A percentile compares a stretch with the other conserved stretches of the same genome.
phyloP scores from a whole-genome alignment of 2,113 vertebrate species.

The Dromaius novaehollandiae region DNA sequence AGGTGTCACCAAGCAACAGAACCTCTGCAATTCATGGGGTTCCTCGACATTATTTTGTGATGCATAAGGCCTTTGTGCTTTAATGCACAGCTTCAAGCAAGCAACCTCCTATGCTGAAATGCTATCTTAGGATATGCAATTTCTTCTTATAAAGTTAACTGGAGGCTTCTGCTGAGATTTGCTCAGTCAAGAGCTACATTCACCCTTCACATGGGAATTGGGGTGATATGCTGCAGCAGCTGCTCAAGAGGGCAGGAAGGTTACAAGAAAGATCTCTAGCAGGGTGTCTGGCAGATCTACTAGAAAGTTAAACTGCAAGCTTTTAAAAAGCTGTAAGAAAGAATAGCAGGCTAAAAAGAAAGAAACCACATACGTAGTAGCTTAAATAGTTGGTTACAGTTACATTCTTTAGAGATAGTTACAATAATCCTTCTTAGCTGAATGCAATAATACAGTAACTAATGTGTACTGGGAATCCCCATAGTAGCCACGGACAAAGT shows the following conservation, averaged over 20 bases:
- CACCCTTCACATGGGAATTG: not conserved
- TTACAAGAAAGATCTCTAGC: not conserved
- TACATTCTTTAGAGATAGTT: not conserved
- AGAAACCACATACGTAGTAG: not conserved
- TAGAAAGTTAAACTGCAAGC: not conserved
- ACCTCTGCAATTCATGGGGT: not conserved
- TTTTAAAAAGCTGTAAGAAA: not conserved
- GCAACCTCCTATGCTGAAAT: not conserved
- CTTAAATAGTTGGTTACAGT: not conserved
- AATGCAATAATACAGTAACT: not conserved
- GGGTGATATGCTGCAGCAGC: not conserved
- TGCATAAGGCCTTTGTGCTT: not conserved
- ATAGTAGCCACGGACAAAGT: not conserved
- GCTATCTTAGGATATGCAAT: not conserved
- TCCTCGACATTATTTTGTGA: not conserved
- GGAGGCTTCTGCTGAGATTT: not conserved
- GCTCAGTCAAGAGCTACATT: not conserved
- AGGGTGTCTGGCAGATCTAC: not conserved
- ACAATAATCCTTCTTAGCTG: not conserved
- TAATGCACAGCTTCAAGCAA: not conserved
- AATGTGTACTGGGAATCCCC: not conserved
- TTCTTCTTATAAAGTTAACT: not conserved
- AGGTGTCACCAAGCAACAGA: accelerated
- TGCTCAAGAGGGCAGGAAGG: not conserved
- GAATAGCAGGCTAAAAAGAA: not conserved